A percentile compares a stretch with the other conserved stretches of the same genome.
Evolutionary conservation across 2,888 invertebrate species (phyloP).

Genomic region (Cryptocheilus praepositus): DNA sequence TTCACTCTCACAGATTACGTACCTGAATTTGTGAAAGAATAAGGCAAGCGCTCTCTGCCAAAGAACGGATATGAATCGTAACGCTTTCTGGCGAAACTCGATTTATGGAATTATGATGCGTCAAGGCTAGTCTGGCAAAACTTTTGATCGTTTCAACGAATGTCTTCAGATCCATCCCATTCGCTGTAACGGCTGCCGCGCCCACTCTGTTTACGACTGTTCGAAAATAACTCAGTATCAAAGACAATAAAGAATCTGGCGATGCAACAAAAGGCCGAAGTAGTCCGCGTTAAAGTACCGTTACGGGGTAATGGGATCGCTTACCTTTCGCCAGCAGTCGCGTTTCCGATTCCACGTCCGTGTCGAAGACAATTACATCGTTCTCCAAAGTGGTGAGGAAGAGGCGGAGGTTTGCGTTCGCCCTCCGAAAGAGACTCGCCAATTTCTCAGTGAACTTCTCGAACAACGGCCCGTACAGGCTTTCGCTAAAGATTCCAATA

Average conservation of each 20-base stretch:
- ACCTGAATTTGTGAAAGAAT: constrained; percentile 50
- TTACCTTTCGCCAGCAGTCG: constrained; percentile 56
- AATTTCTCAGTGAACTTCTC: constrained; percentile 49
- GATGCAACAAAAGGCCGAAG: not conserved
- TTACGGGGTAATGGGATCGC: constrained; percentile 48
- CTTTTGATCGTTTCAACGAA: constrained; percentile 64
- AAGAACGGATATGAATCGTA: constrained; percentile 45
- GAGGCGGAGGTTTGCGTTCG: constrained; percentile 55
- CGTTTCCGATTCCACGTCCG: constrained; percentile 53
- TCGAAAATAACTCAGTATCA: not conserved
- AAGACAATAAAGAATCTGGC: too few relatives aligned
- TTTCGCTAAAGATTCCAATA: constrained; percentile 50
- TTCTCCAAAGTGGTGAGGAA: constrained; percentile 61
- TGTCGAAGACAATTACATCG: constrained; percentile 54
- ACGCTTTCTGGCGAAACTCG: constrained; percentile 36
- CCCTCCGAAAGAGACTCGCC: constrained; percentile 59
- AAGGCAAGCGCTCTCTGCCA: constrained; percentile 40
- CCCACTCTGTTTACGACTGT: constrained; percentile 60
- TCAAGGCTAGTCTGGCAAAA: constrained; percentile 62
- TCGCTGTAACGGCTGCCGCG: constrained; percentile 55
- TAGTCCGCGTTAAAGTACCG: constrained; percentile 41
- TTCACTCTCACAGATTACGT: constrained; percentile 9
- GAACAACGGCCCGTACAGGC: constrained; percentile 53
- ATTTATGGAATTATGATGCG: constrained; percentile 44
- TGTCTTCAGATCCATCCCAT: constrained; percentile 62